Conservation (phyloP, 2,888 invertebrate species). For the Drosophila ustulata region DNA sequence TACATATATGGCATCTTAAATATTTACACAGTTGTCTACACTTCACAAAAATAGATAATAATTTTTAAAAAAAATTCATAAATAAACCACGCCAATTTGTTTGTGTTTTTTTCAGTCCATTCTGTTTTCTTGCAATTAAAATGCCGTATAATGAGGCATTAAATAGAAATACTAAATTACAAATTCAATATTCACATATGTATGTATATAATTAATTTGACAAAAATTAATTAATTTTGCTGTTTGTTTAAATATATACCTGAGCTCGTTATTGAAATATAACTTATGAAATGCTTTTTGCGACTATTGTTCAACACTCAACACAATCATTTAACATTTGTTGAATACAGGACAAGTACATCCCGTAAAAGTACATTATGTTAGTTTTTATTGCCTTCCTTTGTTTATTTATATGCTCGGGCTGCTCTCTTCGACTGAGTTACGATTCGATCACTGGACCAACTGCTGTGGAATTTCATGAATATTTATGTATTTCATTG, state of each 20-base stretch:
- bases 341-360: too few relatives aligned
- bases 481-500: slow-evolving; percentile 34
- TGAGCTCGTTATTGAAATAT: too few relatives aligned
- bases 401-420: slow-evolving; percentile 42
- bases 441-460: slow-evolving; percentile 1
- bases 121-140: slow-evolving; percentile 12
- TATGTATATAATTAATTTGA: not conserved
- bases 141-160: slow-evolving; percentile 27
- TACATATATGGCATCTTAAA: not conserved
- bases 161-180: slow-evolving; percentile 25
- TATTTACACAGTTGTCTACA: slow-evolving; percentile 44
- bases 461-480: slow-evolving; percentile 43
- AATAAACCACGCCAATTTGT: slow-evolving; percentile 16
- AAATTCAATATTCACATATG: not conserved
- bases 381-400: slow-evolving; percentile 23
- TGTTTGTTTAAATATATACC: too few relatives aligned
- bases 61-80: slow-evolving; percentile 16
- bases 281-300: too few relatives aligned
- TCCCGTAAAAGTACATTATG: not conserved
- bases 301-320: too few relatives aligned
- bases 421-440: slow-evolving; percentile 10
- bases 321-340: too few relatives aligned
- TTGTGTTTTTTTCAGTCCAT: slow-evolving; percentile 5
- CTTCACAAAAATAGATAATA: slow-evolving; percentile 11
- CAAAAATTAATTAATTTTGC: not conserved